Conservation (phyloP, 2,888 invertebrate genomes). For the Drosophila cyrtoloma region DNA sequence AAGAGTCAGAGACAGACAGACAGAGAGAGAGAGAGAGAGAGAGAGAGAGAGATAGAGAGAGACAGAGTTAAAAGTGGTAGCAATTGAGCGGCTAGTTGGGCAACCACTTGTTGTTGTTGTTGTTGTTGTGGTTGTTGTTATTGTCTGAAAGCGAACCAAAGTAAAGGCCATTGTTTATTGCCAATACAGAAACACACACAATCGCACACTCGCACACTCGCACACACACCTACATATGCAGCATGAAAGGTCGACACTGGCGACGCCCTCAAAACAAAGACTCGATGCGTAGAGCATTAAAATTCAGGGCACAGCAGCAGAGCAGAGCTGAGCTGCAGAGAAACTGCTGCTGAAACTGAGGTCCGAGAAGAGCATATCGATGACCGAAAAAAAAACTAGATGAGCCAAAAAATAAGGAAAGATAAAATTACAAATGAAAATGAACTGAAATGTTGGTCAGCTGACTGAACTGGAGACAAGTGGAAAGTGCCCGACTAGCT, state of each 20-base stretch:
- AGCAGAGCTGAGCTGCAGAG: conserved; percentile 4
- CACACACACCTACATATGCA: conserved; percentile 10
- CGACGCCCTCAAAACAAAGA: conserved; percentile 60
- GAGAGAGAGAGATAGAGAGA: not conserved
- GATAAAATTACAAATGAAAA: conserved; percentile 57
- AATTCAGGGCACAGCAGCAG: conserved; percentile 56
- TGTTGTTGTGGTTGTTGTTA: conserved; percentile 31
- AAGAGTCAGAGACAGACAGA: not conserved
- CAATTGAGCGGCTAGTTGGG: conserved; percentile 68
- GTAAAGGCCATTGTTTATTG: conserved; percentile 57
- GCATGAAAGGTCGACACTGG: conserved; percentile 51
- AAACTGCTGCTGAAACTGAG: not conserved
- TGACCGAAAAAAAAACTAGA: conserved; percentile 39
- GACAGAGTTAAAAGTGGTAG: conserved; percentile 38
- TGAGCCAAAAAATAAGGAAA: conserved; percentile 18
- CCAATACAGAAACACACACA: conserved; percentile 26
- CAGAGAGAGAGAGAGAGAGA: not conserved
- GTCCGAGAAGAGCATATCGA: conserved; percentile 48
- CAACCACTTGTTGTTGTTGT: conserved; percentile 73
- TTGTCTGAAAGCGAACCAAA: conserved; percentile 37
- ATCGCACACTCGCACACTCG: conserved; percentile 4
- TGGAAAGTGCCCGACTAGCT: not conserved
- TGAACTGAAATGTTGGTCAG: conserved; percentile 47
- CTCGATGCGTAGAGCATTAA: conserved; percentile 45
- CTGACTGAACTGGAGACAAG: conserved; percentile 6